A percentile compares a stretch with the other conserved stretches of the same genome.
These are phyloP conservation scores for Rhinella marina DNA, from an alignment of 2,797 vertebrate genomes.

Conservation along the genomic window DNA sequence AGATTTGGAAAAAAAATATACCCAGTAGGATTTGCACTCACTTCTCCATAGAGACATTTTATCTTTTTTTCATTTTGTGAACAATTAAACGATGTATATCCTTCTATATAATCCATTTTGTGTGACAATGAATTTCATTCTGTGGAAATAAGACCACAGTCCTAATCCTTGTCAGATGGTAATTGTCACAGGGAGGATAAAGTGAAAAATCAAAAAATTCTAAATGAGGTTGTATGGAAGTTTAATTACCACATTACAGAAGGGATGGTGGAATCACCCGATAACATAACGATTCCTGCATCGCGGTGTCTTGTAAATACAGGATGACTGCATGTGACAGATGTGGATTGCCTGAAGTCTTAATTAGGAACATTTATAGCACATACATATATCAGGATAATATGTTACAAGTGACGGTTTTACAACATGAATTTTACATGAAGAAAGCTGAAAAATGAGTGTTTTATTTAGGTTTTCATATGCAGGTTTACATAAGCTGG, in stretches of 20 bases:
- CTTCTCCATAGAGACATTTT: neutral
- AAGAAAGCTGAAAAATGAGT: neutral
- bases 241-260: slow-evolving; percentile 7
- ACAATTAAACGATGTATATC: slow-evolving; percentile 21
- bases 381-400: neutral
- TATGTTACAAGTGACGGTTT: neutral
- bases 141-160: neutral
- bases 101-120: neutral
- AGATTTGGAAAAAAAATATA: neutral
- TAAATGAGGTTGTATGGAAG: neutral
- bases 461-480: neutral
- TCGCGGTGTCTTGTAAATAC: neutral
- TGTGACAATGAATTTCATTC: neutral
- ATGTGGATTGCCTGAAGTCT: neutral
- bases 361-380: slow-evolving; percentile 17
- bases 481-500: neutral
- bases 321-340: slow-evolving; percentile 2
- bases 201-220: neutral
- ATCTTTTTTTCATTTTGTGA: neutral
- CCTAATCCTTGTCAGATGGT: slow-evolving; percentile 15
- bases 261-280: neutral
- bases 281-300: neutral
- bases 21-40: neutral
- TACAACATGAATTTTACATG: neutral
- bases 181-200: neutral